Conservation (phyloP, 2,113 vertebrate species). For the human (Homo sapiens) region GRCh38 chr2:7569501-7570000, state of each 20-base stretch:
- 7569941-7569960: neutral
- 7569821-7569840: no score
- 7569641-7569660: rapidly evolving
- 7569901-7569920: neutral
- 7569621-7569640: neutral
- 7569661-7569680: no score
- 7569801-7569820: rapidly evolving
- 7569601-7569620: neutral
- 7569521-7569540: neutral
- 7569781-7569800: rapidly evolving
- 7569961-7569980: neutral
- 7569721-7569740: no score
- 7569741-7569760: neutral
- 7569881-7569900: neutral
- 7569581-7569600: neutral
- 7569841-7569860: neutral
- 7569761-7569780: rapidly evolving
- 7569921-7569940: neutral
- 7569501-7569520: neutral
- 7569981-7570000: neutral
- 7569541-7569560: rapidly evolving
- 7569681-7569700: rapidly evolving
- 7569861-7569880: neutral
- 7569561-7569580: neutral
- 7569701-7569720: neutral